Base-by-base conservation (phyloP, 1,140 invertebrate genomes). In the Aradophagus sp. region DNA sequence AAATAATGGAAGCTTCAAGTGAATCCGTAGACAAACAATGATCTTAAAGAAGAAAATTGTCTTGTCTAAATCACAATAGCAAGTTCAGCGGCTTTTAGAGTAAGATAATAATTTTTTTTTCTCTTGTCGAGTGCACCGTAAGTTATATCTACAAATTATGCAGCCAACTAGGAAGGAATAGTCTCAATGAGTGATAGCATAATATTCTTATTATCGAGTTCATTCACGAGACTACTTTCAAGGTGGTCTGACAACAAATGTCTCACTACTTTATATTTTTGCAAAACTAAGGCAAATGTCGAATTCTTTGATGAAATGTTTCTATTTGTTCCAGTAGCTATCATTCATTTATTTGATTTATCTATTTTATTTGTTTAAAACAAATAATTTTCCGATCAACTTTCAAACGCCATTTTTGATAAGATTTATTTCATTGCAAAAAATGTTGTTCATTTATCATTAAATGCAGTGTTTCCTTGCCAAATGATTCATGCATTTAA, bases 211-310 rank as follows among this genome's bases (percentile, higher is more conserved):
- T 23, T 35, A 62, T 38, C 44, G 31, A 31, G 56, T 34, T 55
- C 23, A 23, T 23, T 68, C 55, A 56, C 38, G 50, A 56, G 42
- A 69, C 56, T 38, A 47, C 36, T 47, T 62, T 69, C 66, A 69
- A 69, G 66, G 66, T 69, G 44, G 66, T 59, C 42, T 35, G 62
- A 39, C 58, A 23, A 29, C 23, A 32, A n/a, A 36, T 52, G 38
- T 48, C 50, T 44, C 32, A 20, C 8, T 8, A 19, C 20, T 34
- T 59, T 39, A 10, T 26, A 35, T 48, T 42, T 12, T 36, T 48
- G 17, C 7, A 16, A 48, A 17, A 50, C 31, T n/a, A 45, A 29
- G 10, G 14, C 26, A 27, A 29, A 31, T 8, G 20, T 10, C 13
- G 8, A 1, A 16, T 35, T 35, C 8, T 16, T 48, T 17, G 31